A percentile compares a stretch with the other conserved stretches of the same genome.
Evolutionary conservation across 92 coral and sea anemone genomes (phyloP).

Genomic region (Parazoanthus darwini): DNA sequence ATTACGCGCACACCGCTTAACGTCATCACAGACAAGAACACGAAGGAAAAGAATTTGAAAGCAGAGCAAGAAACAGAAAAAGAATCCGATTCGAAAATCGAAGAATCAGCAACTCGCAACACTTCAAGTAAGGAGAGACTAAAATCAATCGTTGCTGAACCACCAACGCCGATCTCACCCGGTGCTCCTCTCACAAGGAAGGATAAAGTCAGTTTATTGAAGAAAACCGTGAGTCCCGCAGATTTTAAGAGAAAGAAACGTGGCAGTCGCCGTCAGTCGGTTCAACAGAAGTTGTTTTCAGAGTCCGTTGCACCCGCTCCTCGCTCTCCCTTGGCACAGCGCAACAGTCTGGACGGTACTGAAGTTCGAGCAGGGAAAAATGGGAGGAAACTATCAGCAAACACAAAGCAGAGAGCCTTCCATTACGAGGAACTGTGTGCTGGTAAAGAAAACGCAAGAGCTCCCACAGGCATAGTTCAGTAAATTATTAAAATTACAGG

Average conservation of each 20-base stretch:
- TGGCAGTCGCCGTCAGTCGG: conserved; percentile 65
- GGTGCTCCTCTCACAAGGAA: conserved; percentile 75
- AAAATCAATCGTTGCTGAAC: conserved; percentile 17
- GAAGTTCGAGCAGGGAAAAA: conserved; percentile 52
- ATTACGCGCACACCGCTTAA: conserved; percentile 79
- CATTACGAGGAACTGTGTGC: conserved; percentile 63
- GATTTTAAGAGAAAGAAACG: conserved; percentile 69
- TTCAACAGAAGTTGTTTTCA: conserved; percentile 83
- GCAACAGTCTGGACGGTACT: conserved; percentile 65
- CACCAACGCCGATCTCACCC: conserved; percentile 65
- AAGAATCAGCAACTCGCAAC: conserved; percentile 34
- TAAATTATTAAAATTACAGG: conserved; percentile 16
- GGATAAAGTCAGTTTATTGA: conserved; percentile 70
- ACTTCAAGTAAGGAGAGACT: conserved; percentile 21
- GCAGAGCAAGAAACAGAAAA: conserved; percentile 36
- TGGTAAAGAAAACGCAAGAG: conserved; percentile 81
- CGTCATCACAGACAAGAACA: conserved; percentile 13
- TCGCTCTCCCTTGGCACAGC: conserved; percentile 85
- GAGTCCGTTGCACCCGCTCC: conserved; percentile 72
- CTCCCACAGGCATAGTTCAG: conserved; percentile 44
- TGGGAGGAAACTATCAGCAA: conserved; percentile 59
- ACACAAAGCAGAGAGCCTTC: conserved; percentile 52
- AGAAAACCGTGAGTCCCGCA: conserved; percentile 74
- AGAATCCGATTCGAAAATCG: conserved; percentile 37
- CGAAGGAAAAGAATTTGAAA: conserved; percentile 6